Evolutionary conservation across 2,113 vertebrate species (phyloP).

Genomic region (Ammospiza nelsoni): DNA sequence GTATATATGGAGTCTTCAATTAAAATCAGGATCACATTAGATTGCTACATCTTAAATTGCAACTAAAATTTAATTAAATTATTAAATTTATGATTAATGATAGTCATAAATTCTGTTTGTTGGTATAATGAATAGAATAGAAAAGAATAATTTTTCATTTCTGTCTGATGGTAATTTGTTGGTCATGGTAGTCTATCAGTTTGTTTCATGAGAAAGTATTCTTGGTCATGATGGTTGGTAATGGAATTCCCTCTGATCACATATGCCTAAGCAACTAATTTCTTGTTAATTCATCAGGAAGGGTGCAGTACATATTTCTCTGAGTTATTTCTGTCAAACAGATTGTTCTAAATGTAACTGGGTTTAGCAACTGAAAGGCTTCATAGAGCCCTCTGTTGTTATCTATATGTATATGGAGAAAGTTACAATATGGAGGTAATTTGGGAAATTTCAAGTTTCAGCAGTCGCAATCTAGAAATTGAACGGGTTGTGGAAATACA

Average conservation of each 20-base stretch:
- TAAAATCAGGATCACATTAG: background rate
- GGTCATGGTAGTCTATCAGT: background rate
- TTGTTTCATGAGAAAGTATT: background rate
- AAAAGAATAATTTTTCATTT: background rate
- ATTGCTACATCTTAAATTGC: background rate
- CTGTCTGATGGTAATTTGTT: background rate
- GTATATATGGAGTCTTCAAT: background rate
- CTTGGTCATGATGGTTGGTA: background rate
- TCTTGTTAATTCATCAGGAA: conserved; percentile 10
- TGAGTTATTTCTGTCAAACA: conserved; percentile 40
- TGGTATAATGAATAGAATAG: background rate
- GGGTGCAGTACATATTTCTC: conserved; percentile 19
- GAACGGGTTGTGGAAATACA: conserved; percentile 64
- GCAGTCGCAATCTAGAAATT: conserved; percentile 63
- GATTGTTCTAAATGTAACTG: conserved; percentile 56
- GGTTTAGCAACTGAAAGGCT: conserved; percentile 61
- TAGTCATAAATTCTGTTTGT: background rate
- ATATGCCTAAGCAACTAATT: background rate
- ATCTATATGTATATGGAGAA: conserved; percentile 69
- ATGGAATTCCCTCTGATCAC: background rate
- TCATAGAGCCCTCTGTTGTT: conserved; percentile 61
- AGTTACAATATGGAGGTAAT: conserved; percentile 71
- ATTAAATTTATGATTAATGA: background rate
- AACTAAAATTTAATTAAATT: background rate
- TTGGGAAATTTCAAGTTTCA: conserved; percentile 70